Evolutionary conservation across 2,888 invertebrate species (phyloP), one percentile per base, ranked within the genome.

Genomic region (Conops quadrifasciatus): DNA sequence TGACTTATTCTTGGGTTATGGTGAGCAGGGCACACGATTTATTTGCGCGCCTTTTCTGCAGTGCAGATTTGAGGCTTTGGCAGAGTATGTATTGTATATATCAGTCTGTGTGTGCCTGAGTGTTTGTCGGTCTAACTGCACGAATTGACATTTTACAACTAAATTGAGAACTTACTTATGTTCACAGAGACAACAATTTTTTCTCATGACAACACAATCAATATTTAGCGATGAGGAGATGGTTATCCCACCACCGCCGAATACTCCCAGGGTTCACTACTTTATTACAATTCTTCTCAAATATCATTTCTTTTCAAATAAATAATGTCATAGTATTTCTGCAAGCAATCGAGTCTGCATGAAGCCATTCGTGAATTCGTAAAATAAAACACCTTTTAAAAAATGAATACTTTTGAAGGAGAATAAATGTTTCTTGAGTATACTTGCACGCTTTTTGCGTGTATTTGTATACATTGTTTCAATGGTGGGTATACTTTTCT

Each of bases 141-240:
- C 83, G 83, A 83, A 83, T 82, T 83, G 82, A 83, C 82, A 83
- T 83, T 83, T 82, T 81, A 81, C 81, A 77, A 79, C 80, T 77
- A 78, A 79, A 78, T 80, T 78, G 21, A 62, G 67, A 47, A 60
- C 45, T 21, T 28, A 62, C 47, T 30, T 30, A 56, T 49, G 28
- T 24, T n/a, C 24, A 45, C 36, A n/a, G 28, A 30, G 43, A 51
- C 53, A 62, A 43, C 63, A 51, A 51, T 53, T 24, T 80, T 76
- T 78, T 73, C 75, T 75, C 71, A 66, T 69, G 78, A 75, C 2
- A 16, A 36, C 4, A 19, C 53, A 56, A 21, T 21, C 2, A 56
- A 56, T 24, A 11, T 21, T 56, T 56, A 24, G 21, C 36, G 36
- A 36, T 36, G 36, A 4, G 36, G 9, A 7, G 36, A 36, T 36